Percentiles rank a stretch among this genome's conserved stretches.
Evolutionary conservation across 2,113 vertebrate species (phyloP).

Genomic region (Coracopsis vasa): DNA sequence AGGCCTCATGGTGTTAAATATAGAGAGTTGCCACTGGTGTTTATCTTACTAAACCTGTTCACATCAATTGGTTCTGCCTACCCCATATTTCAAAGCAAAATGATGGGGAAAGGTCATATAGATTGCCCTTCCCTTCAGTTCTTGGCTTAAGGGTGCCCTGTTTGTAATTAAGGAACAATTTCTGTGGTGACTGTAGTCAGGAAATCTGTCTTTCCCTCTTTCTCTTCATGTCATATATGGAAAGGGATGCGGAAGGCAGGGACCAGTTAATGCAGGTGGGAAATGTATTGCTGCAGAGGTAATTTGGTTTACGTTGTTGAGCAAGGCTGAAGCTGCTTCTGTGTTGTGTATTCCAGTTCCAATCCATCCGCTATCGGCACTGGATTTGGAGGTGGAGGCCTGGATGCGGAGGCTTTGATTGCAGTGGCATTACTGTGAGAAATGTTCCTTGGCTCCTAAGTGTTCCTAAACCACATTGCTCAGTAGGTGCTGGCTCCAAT

Average conservation of each 20-base stretch:
- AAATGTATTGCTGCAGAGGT: background rate
- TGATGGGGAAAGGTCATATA: background rate
- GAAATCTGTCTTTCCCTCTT: background rate
- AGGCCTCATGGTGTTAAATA: background rate
- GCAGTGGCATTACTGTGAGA: background rate
- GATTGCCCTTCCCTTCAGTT: conserved; percentile 34
- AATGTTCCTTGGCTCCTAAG: background rate
- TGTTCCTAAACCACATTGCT: conserved; percentile 35
- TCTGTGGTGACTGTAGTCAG: background rate
- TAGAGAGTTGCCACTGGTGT: conserved; percentile 16
- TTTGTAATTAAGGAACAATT: conserved; percentile 60
- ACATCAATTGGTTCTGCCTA: conserved; percentile 62
- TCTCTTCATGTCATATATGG: background rate
- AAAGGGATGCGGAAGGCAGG: background rate
- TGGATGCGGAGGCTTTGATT: conserved; percentile 4
- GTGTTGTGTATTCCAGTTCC: background rate
- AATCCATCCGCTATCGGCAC: background rate
- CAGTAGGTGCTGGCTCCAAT: conserved; percentile 47
- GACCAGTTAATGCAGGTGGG: background rate
- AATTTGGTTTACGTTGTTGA: background rate
- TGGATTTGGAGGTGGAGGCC: background rate
- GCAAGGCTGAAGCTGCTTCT: background rate
- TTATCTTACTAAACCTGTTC: conserved; percentile 60
- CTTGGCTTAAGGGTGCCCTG: conserved; percentile 37
- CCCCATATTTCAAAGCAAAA: conserved; percentile 54